Evolutionary conservation across 2,888 invertebrate species (phyloP), one percentile per base, ranked within the genome.

Genomic region (Hyppa rectilinea): DNA sequence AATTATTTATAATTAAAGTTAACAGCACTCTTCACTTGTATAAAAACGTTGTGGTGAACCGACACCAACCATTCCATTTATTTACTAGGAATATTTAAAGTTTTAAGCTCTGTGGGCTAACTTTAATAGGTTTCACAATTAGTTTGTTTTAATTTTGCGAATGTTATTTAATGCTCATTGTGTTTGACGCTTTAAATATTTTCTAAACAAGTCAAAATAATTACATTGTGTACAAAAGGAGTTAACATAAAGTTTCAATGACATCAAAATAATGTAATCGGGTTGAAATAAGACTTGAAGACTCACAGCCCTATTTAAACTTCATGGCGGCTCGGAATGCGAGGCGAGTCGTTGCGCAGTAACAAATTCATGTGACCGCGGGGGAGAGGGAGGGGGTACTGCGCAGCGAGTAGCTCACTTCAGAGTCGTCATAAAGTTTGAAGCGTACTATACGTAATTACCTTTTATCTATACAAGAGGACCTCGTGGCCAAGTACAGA

Each of bases 141-240:
- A 29, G 20, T 52, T 58, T 34, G 43, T 71, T 59, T 62, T 56
- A 49, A 60, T 56, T n/a, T 52, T 40, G 17, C 34, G 4, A 29
- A 10, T 52, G 52, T 38, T 60, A 34, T 76, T 71, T 65, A 0
- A 45, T 29, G 61, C 55, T 55, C 36, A 47, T 26, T 76, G 26
- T 69, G 20, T 52, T 60, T 49, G 5, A 31, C 31, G 20, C 29
- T 40, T 34, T 7, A 17, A 29, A 50, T 50, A 50, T 50, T 50
- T 23, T 17, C 14, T 20, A 17, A 55, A 62, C 29, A 47, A 55
- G 26, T 29, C 1, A 10, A 36, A 36, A 71, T 43, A 43, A 71
- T 31, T 17, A 52, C 0, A 2, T 31, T 50, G 5, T 59, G 12
- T 29, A 26, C 7, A 26, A 40, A 7, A 1, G 1, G 23, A 23